Evolutionary conservation across 2,113 vertebrate species (phyloP).

Genomic region (Centropus unirufus): DNA sequence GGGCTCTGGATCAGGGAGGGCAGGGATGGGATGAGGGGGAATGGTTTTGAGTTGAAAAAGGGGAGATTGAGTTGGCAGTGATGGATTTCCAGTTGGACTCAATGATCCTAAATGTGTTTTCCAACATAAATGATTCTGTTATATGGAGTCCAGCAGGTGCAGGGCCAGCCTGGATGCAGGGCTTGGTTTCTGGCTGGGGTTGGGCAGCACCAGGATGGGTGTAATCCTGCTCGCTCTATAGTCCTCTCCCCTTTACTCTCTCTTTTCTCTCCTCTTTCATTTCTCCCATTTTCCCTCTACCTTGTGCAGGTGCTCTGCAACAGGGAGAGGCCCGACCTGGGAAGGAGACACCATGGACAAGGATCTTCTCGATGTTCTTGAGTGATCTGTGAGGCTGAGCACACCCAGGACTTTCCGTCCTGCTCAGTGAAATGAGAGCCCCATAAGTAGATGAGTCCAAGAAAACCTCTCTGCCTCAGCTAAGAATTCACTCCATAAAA

Average conservation of each 20-base stretch:
- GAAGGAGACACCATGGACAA: background rate
- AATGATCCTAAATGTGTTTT: too few species aligned
- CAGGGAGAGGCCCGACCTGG: background rate
- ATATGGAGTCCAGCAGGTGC: background rate
- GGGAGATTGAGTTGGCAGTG: too few species aligned
- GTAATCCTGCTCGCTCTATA: background rate
- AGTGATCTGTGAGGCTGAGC: background rate
- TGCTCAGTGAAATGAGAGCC: background rate
- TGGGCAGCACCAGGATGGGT: background rate
- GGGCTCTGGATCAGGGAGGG: too few species aligned
- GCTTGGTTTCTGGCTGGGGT: background rate
- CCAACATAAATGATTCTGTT: too few species aligned
- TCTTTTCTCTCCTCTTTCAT: background rate
- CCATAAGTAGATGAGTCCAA: background rate
- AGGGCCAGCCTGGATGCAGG: background rate
- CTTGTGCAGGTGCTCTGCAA: background rate
- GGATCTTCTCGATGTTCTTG: background rate
- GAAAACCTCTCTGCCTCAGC: background rate
- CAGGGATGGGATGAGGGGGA: too few species aligned
- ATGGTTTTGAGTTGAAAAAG: too few species aligned
- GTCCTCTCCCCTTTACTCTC: background rate
- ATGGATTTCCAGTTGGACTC: too few species aligned
- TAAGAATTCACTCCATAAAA: fast-evolving
- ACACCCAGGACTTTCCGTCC: background rate
- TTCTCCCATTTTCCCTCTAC: background rate